Conservation (phyloP, 2,888 invertebrate species). For the Graphium colonna region DNA sequence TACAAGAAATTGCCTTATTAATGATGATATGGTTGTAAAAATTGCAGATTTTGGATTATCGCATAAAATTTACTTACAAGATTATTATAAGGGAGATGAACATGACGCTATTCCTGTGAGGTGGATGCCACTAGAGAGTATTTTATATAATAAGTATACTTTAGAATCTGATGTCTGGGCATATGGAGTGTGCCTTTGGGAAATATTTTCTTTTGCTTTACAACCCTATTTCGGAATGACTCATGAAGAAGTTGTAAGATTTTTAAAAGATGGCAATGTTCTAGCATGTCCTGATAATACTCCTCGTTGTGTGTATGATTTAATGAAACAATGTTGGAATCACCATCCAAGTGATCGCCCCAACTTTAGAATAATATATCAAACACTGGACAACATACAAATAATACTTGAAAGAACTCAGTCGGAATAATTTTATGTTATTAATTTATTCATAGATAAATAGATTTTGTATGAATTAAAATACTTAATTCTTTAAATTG, state of each 20-base stretch:
- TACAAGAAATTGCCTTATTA: constrained; percentile 96
- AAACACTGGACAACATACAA: constrained; percentile 86
- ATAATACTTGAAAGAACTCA: constrained; percentile 71
- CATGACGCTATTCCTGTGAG: constrained; percentile 97
- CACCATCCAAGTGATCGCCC: constrained; percentile 92
- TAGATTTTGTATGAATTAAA: constrained; percentile 28
- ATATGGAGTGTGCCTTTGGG: constrained; percentile 97
- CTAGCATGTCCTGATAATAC: constrained; percentile 95
- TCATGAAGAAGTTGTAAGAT: constrained; percentile 97
- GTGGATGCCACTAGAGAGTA: constrained; percentile 99
- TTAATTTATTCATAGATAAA: constrained; percentile 25
- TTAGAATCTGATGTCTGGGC: constrained; percentile 98
- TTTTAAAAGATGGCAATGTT: constrained; percentile 95
- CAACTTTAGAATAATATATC: constrained; percentile 89
- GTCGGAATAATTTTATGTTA: constrained; percentile 47
- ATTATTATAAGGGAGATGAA: constrained; percentile 97
- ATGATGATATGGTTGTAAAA: constrained; percentile 96
- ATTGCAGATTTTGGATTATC: constrained; percentile 98
- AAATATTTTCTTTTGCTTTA: constrained; percentile 96
- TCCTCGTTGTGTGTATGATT: constrained; percentile 90
- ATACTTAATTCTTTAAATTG: constrained; percentile 27
- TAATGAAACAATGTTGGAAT: constrained; percentile 97
- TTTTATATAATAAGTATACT: constrained; percentile 97
- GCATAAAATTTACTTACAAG: constrained; percentile 96
- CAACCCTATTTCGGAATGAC: constrained; percentile 99